Evolutionary conservation across 2,797 vertebrate genomes (phyloP), one percentile per base, ranked within the genome.

Genomic region (Xyrichtys novacula): DNA sequence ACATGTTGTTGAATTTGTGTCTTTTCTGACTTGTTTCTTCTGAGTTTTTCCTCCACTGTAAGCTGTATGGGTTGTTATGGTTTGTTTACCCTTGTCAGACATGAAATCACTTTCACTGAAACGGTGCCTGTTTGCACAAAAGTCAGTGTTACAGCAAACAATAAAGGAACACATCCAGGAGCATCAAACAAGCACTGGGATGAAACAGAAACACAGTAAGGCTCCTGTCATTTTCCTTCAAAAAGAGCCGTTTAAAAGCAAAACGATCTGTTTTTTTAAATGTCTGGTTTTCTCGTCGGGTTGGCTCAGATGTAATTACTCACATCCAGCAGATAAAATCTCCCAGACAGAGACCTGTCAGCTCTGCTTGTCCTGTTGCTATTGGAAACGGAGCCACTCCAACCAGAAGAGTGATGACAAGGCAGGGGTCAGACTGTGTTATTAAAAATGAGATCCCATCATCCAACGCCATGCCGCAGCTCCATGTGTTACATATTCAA

Each of bases 341-440:
- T 57, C 26, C 11, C 32, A 64, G 34, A 52, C 39, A 59, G 49
- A 62, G 59, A 57, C 38, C 38, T 62, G 42, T 57, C 38, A 40
- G 42, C 38, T 19, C 50, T 29, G 50, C 29, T 74, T 66, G 62
- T 62, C 50, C 54, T 71, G 73, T 80, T 84, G 78, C 81, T 52
- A 61, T 62, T 71, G 72, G 81, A 69, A 76, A 84, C 66, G 7
- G 31, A 64, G 53, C 46, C 36, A 40, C 57, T 65, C 60, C 46
- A 73, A 52, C 36, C 59, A 58, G 52, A 42, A 56, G 54, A 63
- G 54, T 6, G 56, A 72, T 63, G 59, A 77, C 59, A 78, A 16
- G 46, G 46, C 60, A 66, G 56, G 55, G 77, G 62, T 58, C 71
- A 75, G 31, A 22, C 44, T 32, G 19, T 74, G 54, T 71, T 77